Base-by-base conservation (phyloP, 2,888 invertebrate species). In the Parnassius orleans region DNA sequence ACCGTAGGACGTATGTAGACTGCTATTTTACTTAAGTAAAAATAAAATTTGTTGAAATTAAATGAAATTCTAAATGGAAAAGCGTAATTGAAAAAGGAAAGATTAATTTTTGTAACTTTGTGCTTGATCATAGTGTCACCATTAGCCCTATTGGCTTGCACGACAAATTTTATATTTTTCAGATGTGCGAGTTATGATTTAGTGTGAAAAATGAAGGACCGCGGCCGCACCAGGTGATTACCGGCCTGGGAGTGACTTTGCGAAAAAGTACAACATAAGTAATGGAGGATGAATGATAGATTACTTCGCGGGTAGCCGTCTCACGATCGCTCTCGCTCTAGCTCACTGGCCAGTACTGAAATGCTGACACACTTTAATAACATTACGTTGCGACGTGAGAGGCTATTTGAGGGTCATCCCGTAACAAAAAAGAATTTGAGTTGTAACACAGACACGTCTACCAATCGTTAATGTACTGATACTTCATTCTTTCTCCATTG, bases 241-340 rank as follows among this genome's bases (percentile, higher is more conserved):
- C 91, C 90, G 89, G 88, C 84, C 90, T 84, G 86, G 80, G 84
- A 87, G 86, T 91, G 91, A 91, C 90, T 91, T 89, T 83, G 90
- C 91, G 78, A 88, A 90, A 88, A 90, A 90, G 86, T 87, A 91
- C 90, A 91, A 90, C 90, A 90, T 91, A 90, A 90, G 91, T 91
- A 91, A 91, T 91, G 90, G 91, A 88, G 89, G 89, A 90, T 90
- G 88, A 87, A 90, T 91, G 91, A 91, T 91, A 90, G 89, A 91
- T 90, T 86, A 88, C 85, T 82, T 75, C 71, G 74, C 78, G 77
- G 76, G 79, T 73, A 74, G 72, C 67, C 73, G 71, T 70, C 69
- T 72, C 75, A 78, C 75, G 78, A 74, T 74, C 69, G 78, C 75
- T 74, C 68, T 68, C 70, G 74, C 72, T 75, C 72, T 71, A 71